Base-by-base conservation (phyloP, 2,888 invertebrate genomes). In the Tenodera sinensis region DNA sequence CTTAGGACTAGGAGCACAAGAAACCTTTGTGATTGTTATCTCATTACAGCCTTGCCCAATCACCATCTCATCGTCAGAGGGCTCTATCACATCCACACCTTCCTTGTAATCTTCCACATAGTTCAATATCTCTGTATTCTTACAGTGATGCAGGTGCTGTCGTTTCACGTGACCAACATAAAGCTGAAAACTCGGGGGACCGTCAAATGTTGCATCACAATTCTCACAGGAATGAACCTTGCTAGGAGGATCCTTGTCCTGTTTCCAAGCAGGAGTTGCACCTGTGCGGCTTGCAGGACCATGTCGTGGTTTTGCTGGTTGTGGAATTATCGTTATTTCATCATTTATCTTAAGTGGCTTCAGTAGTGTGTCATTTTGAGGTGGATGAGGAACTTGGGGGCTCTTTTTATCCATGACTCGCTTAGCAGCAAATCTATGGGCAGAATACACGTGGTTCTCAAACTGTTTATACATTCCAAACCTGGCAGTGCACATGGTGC, bases 391-490 rank as follows among this genome's bases (percentile, higher is more conserved):
- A 83, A 54, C 47, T 87, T 71, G 89, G 6, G 90, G 84, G 92
- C 95, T 96, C 92, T 96, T 96, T 93, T 96, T 96, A 92, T 97
- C 97, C 96, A 97, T 97, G 54, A 97, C 97, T 90, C 97, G 96
- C 92, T 97, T 97, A 83, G 98, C 97, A 28, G 97, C 97, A 28
- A 97, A 97, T 93, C 98, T 98, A 92, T 98, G 98, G 28, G 98
- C 98, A 83, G 98, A 97, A 92, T 98, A 98, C 9, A 98, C 98
- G 93, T 98, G 98, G 93, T 97, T 98, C 93, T 98, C 98, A 92
- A 98, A 98, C 92, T 98, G 97, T 94, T 98, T 98, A 95, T 98
- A 98, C 97, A 98, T 98, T 92, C 97, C 97, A 92, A 98, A 98
- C 4, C 98, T 98, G 34, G 98, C 98, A 83, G 98, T 98, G 93